Evolutionary conservation across 1,140 invertebrate genomes (phyloP).

Genomic region (Drosophila melanogaster): Release_6_plus_ISO1_MT NT_037436.4:370001-370500

Average conservation of each 20-base stretch:
- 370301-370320: constrained; percentile 83
- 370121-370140: constrained; percentile 35
- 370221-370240: constrained; percentile 85
- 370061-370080: constrained; percentile 36
- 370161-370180: constrained; percentile 56
- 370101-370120: constrained; percentile 37
- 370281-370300: constrained; percentile 84
- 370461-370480: not conserved
- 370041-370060: constrained; percentile 11
- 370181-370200: constrained; percentile 85
- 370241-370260: constrained; percentile 70
- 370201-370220: constrained; percentile 84
- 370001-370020: constrained; percentile 81
- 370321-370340: constrained; percentile 62
- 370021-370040: constrained; percentile 84
- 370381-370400: constrained; percentile 50
- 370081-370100: constrained; percentile 61
- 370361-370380: constrained; percentile 29
- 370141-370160: constrained; percentile 37
- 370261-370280: constrained; percentile 79
- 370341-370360: constrained; percentile 35
- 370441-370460: constrained; percentile 9
- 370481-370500: constrained; percentile 27
- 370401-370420: constrained; percentile 2
- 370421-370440: constrained; percentile 7